These are phyloP conservation scores for Arctocebus calabarensis DNA, from an alignment of 2,797 vertebrate genomes.

Conservation along the genomic window DNA sequence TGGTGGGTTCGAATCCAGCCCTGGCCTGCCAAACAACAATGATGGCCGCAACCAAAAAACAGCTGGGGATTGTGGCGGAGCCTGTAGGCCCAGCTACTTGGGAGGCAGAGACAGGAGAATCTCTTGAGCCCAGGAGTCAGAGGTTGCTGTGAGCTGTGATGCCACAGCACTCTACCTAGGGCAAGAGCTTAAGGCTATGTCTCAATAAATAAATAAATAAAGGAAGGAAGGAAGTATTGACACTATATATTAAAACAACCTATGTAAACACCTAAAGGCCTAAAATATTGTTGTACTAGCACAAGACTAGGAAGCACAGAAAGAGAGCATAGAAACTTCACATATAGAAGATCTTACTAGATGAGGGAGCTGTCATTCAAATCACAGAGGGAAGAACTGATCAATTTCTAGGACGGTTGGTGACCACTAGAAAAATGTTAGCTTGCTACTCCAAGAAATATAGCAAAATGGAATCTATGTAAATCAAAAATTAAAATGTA, in stretches of 20 bases:
- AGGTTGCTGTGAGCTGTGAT: no score
- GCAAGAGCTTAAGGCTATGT: no score
- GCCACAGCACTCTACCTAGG: no score
- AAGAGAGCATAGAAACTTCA: background rate
- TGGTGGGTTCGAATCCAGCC: no score
- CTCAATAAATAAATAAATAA: no score
- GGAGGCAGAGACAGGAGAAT: no score
- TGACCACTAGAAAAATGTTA: background rate
- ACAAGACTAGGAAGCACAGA: background rate
- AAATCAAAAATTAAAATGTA: slow-evolving; percentile 32
- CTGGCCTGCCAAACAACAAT: no score
- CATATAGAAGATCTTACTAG: background rate
- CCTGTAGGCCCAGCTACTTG: no score
- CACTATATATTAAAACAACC: background rate
- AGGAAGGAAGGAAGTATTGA: background rate
- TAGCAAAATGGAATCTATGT: slow-evolving; percentile 6
- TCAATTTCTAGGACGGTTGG: background rate
- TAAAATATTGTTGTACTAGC: background rate
- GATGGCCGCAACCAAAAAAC: no score
- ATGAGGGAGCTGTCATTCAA: background rate
- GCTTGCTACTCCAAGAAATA: background rate
- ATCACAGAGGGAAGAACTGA: background rate
- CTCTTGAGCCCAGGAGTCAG: no score
- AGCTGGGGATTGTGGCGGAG: no score
- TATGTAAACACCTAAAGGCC: background rate